Evolutionary conservation across 1,140 invertebrate genomes (phyloP).

Genomic region (Procambarus clarkii): DNA sequence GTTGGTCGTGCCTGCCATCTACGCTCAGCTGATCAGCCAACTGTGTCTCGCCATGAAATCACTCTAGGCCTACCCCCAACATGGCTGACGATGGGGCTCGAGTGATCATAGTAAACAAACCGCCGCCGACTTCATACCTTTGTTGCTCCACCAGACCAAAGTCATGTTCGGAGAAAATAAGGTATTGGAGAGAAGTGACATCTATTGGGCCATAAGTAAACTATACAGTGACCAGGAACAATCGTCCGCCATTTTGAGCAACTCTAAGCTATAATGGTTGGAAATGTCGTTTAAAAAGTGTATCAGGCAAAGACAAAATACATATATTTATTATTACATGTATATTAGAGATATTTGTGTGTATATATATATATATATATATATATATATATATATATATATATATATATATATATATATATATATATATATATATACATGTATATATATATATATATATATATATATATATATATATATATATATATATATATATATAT

Average conservation of each 20-base stretch:
- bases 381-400: no score
- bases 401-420: no score
- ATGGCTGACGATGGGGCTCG: constrained; percentile 65
- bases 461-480: no score
- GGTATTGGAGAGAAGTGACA: constrained; percentile 62
- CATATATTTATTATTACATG: no score
- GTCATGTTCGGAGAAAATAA: constrained; percentile 43
- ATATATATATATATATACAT: no score
- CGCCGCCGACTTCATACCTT: constrained; percentile 56
- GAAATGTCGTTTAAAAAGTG: background rate
- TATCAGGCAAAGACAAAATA: no score
- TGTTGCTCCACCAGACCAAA: background rate
- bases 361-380: no score
- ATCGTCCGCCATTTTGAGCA: constrained; percentile 67
- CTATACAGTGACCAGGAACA: constrained; percentile 41
- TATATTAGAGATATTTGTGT: no score
- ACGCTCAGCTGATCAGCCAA: constrained; percentile 67
- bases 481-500: no score
- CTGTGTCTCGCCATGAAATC: constrained; percentile 54
- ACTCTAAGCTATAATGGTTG: constrained; percentile 43
- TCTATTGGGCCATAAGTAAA: constrained; percentile 56
- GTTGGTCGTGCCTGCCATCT: constrained; percentile 56
- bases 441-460: no score
- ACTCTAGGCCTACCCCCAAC: constrained; percentile 65
- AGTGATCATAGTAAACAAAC: constrained; percentile 58